Conservation (phyloP, 2,113 vertebrate species). For the Gasterosteus nipponicus region DNA sequence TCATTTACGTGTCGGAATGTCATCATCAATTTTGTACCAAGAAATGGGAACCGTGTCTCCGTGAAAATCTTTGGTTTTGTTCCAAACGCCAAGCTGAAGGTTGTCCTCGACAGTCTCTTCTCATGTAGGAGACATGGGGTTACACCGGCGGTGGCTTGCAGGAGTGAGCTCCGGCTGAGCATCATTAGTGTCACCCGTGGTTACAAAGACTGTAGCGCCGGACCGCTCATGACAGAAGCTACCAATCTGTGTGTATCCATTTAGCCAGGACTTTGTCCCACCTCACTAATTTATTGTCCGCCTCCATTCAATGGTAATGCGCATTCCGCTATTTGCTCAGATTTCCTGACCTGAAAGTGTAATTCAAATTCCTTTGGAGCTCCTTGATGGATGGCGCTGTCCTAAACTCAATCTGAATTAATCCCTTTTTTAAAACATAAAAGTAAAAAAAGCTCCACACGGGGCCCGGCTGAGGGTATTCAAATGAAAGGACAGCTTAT, state of each 20-base stretch:
- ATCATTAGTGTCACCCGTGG: conserved; percentile 73
- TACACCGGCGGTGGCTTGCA: conserved; percentile 60
- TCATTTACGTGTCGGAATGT: neutral
- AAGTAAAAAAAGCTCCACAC: conserved; percentile 22
- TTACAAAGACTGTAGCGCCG: conserved; percentile 64
- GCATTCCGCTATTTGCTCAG: conserved; percentile 67
- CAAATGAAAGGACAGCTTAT: conserved; percentile 59
- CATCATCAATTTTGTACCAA: neutral
- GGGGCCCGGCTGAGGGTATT: conserved; percentile 29
- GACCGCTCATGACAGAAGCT: conserved; percentile 57
- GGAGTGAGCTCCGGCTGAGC: conserved; percentile 68
- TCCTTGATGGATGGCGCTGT: conserved; percentile 26
- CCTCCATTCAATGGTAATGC: conserved; percentile 63
- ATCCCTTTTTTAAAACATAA: conserved; percentile 30
- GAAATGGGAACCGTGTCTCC: no score
- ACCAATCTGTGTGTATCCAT: conserved; percentile 62
- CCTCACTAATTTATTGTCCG: conserved; percentile 72
- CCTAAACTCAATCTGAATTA: conserved; percentile 46
- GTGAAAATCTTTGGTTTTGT: neutral
- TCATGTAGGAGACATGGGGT: conserved; percentile 62
- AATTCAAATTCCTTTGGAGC: conserved; percentile 56
- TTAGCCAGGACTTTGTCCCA: conserved; percentile 50
- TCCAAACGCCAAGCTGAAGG: conserved; percentile 29
- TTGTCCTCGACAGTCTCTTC: conserved; percentile 27
- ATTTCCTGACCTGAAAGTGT: conserved; percentile 57